These are phyloP conservation scores for Chauna torquata DNA, from an alignment of 2,113 vertebrate species.

Conservation along the genomic window DNA sequence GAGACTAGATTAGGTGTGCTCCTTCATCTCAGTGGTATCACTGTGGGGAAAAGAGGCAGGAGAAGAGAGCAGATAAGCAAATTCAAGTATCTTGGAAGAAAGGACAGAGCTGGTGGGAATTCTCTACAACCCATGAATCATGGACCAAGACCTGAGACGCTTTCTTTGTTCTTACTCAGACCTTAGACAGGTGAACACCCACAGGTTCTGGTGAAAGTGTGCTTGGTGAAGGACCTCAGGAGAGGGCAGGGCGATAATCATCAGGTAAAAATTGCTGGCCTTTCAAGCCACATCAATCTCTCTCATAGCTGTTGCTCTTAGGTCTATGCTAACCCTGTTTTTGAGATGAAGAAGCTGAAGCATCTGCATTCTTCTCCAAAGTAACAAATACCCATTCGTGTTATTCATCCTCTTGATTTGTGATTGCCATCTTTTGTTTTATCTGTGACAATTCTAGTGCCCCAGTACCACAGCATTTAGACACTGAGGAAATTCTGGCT, in stretches of 20 bases:
- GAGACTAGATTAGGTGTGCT: background rate
- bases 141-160: background rate
- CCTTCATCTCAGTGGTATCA: background rate
- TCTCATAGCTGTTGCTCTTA: background rate
- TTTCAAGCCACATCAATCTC: background rate
- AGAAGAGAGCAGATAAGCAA: background rate
- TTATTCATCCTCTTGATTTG: background rate
- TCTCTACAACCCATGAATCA: background rate
- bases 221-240: background rate
- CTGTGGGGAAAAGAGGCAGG: background rate
- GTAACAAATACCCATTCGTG: background rate
- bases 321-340: rapidly evolving
- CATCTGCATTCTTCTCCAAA: background rate
- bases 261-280: background rate
- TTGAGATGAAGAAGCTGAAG: background rate
- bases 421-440: background rate
- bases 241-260: background rate
- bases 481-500: rapidly evolving
- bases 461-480: background rate
- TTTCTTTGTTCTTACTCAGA: background rate
- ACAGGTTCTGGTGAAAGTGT: background rate
- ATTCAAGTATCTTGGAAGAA: background rate
- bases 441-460: background rate
- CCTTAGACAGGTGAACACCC: background rate
- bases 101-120: background rate